These are phyloP conservation scores for Mixornis gularis DNA, from an alignment of 2,113 vertebrate species.

Conservation along the genomic window DNA sequence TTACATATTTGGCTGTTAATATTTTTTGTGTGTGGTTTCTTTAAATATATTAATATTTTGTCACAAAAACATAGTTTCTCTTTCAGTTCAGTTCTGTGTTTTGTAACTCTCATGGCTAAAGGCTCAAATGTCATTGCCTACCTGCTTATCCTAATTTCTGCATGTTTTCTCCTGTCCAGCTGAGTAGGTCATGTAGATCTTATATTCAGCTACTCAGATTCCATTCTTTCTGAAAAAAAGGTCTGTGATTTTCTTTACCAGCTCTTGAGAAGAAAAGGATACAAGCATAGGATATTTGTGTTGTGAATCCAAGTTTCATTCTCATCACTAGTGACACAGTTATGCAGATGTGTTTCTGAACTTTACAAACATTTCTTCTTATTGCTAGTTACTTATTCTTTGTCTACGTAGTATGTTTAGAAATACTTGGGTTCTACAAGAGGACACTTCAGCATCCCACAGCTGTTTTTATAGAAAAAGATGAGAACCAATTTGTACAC, in stretches of 20 bases:
- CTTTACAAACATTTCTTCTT: background rate
- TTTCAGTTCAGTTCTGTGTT: background rate
- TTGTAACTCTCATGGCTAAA: background rate
- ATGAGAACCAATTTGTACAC: background rate
- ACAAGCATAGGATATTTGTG: background rate
- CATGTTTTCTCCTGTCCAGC: background rate
- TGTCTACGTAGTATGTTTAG: accelerated
- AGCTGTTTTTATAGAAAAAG: background rate
- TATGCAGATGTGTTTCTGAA: background rate
- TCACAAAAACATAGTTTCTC: background rate
- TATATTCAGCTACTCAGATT: background rate
- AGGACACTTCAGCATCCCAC: background rate
- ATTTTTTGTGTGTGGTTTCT: background rate
- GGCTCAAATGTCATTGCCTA: background rate
- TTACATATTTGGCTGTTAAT: background rate
- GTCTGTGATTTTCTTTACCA: background rate
- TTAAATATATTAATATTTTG: background rate
- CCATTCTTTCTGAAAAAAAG: background rate
- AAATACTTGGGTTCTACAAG: background rate
- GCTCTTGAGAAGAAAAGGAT: background rate
- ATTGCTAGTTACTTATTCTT: background rate
- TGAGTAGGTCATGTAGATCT: background rate
- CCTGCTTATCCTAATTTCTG: background rate
- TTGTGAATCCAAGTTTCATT: background rate
- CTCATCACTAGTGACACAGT: background rate